Conservation (phyloP, 1,140 invertebrate species). For the Drosophila pseudoananassae region DNA sequence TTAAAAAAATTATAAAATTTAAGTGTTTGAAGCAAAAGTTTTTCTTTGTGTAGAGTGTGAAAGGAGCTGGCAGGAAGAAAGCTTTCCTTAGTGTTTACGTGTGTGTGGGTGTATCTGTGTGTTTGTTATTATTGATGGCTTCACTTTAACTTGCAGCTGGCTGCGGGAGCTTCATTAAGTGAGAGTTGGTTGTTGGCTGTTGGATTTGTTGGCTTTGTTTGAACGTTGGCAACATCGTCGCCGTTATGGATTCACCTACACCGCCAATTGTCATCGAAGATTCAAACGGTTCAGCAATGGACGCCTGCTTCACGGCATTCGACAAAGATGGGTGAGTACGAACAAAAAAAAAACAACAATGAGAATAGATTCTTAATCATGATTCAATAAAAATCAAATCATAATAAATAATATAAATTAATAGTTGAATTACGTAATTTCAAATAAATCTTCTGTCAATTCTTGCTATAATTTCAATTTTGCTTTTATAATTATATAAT, state of each 20-base stretch:
- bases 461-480: not conserved
- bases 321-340: constrained; percentile 91
- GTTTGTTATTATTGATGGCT: constrained; percentile 77
- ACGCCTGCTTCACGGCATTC: constrained; percentile 93
- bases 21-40: not conserved
- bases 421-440: constrained; percentile 28
- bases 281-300: constrained; percentile 88
- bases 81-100: constrained; percentile 25
- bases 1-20: not conserved
- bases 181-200: constrained; percentile 44
- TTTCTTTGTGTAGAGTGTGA: constrained; percentile 1
- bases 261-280: constrained; percentile 84
- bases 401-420: constrained; percentile 7
- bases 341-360: not conserved
- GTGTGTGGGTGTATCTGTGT: constrained; percentile 31
- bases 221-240: constrained; percentile 66
- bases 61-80: not conserved
- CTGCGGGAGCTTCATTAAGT: constrained; percentile 66
- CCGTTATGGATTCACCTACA: constrained; percentile 84
- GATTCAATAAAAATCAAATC: not conserved
- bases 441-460: not conserved
- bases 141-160: constrained; percentile 77
- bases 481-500: constrained; percentile 35
- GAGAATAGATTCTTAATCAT: not conserved
- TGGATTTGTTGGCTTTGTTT: constrained; percentile 55